Conservation (phyloP, 2,888 invertebrate species). For the Rhopalosiphum nymphaeae region DNA sequence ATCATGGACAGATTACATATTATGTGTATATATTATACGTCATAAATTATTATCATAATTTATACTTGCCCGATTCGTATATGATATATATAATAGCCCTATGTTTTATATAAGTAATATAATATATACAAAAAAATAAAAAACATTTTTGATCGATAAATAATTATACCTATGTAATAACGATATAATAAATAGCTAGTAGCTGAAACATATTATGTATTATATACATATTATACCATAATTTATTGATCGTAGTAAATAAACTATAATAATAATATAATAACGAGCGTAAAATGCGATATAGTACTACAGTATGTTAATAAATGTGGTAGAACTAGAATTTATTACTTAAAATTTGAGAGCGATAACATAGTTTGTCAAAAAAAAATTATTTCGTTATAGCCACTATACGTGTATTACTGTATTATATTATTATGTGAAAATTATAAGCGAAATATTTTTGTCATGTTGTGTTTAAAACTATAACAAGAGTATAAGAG, state of each 20-base stretch:
- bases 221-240: not conserved
- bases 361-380: not conserved
- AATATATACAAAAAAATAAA: not conserved
- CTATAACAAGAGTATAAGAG: not conserved
- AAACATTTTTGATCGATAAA: constrained; percentile 1
- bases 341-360: not conserved
- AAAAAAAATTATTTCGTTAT: not conserved
- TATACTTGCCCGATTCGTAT: not conserved
- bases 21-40: not conserved
- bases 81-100: not conserved
- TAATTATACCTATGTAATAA: not conserved
- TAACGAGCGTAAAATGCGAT: not conserved
- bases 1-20: not conserved
- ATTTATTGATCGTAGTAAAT: not conserved
- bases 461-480: not conserved
- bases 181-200: not conserved
- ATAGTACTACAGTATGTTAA: not conserved
- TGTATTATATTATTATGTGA: not conserved
- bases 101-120: not conserved
- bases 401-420: not conserved
- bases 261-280: not conserved
- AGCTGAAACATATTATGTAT: not conserved
- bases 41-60: not conserved
- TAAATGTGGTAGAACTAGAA: not conserved
- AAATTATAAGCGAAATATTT: constrained; percentile 4